phyloP scores from a whole-genome alignment of 35 echinoderm and acorn worm genomes.

The Lytechinus variegatus region DNA sequence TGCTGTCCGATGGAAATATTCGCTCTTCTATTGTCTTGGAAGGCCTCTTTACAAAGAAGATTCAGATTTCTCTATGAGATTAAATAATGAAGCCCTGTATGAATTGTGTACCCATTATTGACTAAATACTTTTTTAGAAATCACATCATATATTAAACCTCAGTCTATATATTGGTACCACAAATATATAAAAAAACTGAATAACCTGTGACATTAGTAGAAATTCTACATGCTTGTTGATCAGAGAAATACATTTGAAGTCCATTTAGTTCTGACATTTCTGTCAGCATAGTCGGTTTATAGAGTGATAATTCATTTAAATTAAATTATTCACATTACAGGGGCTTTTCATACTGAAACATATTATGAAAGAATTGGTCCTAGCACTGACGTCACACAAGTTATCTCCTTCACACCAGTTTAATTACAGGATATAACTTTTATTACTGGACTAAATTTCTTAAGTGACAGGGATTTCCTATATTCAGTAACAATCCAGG shows the following conservation, averaged over 20 bases:
- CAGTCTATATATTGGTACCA: no score
- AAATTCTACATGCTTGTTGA: not conserved
- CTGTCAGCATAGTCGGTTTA: not conserved
- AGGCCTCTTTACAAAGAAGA: no score
- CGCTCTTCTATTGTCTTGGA: no score
- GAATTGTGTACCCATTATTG: no score
- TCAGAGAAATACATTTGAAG: not conserved
- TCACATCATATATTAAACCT: no score
- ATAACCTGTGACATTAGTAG: no score
- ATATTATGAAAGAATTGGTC: not conserved
- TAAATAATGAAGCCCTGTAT: no score
- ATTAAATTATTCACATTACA: not conserved
- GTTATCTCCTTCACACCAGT: not conserved
- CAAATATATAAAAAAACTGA: no score
- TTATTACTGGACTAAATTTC: not conserved
- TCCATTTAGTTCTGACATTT: not conserved
- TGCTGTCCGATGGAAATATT: no score
- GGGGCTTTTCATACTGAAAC: not conserved
- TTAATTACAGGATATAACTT: conserved; percentile 7
- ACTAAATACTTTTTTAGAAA: no score
- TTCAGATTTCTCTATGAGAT: no score
- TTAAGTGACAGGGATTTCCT: not conserved
- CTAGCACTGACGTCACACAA: not conserved
- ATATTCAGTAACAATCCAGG: not conserved
- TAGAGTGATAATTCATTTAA: not conserved